Conservation (phyloP, 2,888 invertebrate species). For the Linnaemya vulpina region DNA sequence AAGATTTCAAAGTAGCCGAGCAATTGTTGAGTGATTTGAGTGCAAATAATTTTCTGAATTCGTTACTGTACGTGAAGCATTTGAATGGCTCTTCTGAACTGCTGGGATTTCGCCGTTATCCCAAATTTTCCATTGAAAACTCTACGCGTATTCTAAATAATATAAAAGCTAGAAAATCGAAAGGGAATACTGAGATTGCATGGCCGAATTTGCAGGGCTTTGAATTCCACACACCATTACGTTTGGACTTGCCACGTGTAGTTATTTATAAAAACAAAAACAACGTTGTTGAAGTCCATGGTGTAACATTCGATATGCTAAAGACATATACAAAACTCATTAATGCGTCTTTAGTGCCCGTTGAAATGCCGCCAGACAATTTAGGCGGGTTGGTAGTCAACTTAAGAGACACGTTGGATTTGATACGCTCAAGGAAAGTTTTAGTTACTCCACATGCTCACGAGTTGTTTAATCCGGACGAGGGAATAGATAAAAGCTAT, state of each 20-base stretch:
- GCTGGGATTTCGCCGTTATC: slow-evolving; percentile 72
- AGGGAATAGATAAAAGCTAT: slow-evolving; percentile 76
- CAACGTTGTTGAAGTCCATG: neutral
- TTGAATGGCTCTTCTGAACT: slow-evolving; percentile 73
- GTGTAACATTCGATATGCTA: slow-evolving; percentile 43
- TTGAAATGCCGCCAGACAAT: slow-evolving; percentile 43
- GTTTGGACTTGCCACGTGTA: slow-evolving; percentile 76
- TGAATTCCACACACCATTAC: slow-evolving; percentile 73
- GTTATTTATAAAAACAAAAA: slow-evolving; percentile 69
- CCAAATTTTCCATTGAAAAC: slow-evolving; percentile 75
- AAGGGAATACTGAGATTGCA: neutral
- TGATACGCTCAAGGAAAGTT: slow-evolving; percentile 74
- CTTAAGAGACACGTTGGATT: slow-evolving; percentile 75
- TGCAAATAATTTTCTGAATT: slow-evolving; percentile 73
- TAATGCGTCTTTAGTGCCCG: slow-evolving; percentile 74
- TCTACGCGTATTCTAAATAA: slow-evolving; percentile 12
- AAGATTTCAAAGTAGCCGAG: slow-evolving; percentile 46
- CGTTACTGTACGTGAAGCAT: slow-evolving; percentile 74
- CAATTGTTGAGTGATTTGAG: slow-evolving; percentile 53
- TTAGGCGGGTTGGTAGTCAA: slow-evolving; percentile 74
- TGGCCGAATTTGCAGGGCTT: neutral
- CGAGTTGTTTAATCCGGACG: slow-evolving; percentile 74
- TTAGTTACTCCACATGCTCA: slow-evolving; percentile 77
- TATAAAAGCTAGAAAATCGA: neutral
- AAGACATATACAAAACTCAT: slow-evolving; percentile 35